Percentiles rank a stretch among this genome's conserved stretches.
phyloP scores from a whole-genome alignment of 2,888 invertebrate species.

The Lasius platythorax region DNA sequence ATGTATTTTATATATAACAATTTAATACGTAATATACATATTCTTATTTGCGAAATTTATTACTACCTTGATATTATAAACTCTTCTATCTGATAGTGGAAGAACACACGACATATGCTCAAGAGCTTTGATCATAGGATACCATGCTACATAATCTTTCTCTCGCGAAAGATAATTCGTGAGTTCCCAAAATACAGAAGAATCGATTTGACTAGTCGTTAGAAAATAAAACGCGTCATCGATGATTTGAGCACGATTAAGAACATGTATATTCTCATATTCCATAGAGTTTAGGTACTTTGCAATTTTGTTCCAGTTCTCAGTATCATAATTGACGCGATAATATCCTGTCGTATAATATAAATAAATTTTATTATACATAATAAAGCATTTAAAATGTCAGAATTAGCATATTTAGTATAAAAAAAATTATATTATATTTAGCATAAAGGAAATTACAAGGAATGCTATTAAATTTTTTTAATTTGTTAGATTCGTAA shows the following conservation, averaged over 20 bases:
- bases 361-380: not conserved
- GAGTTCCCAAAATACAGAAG: not conserved
- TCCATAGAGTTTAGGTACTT: conserved; percentile 12
- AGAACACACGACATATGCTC: not conserved
- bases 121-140: conserved; percentile 4
- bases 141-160: conserved; percentile 27
- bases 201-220: not conserved
- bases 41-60: not conserved
- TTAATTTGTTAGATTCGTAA: not conserved
- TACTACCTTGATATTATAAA: not conserved
- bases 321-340: conserved; percentile 78
- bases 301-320: conserved; percentile 71
- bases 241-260: conserved; percentile 51
- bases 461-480: not conserved
- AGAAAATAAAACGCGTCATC: not conserved
- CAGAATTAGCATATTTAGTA: no score
- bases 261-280: conserved; percentile 19
- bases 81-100: not conserved
- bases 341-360: conserved; percentile 79
- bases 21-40: not conserved
- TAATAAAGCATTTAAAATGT: not conserved
- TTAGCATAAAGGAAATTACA: not conserved
- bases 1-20: no score
- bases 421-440: not conserved
- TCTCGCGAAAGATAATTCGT: conserved; percentile 23